Base-by-base conservation (phyloP, 92 coral and sea anemone species). In the Palythoa grandiflora region DNA sequence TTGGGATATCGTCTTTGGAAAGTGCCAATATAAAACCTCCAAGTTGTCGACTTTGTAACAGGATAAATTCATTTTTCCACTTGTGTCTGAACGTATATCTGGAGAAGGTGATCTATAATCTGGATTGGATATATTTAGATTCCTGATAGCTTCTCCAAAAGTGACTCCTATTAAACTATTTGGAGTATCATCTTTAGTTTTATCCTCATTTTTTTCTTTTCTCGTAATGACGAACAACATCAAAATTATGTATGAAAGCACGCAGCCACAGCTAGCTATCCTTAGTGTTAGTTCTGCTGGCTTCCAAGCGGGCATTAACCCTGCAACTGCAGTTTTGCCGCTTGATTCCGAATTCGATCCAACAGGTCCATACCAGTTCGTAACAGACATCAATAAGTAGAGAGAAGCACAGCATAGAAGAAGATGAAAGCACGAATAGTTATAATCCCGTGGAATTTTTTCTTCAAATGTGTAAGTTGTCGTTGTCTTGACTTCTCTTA, bases 281-380 rank as follows among this genome's bases (percentile, higher is more conserved):
- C 75, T 79, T 50, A 81, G 48, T 35, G 88, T 61, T 21, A 90
- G 36, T 38, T 78, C 81, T 39, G 92, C 92, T 78, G 87, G 83
- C 73, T 77, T 78, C 92, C 92, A 90, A 36, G 84, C 70, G 50
- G 89, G 71, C 65, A 81, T 60, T 3, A 90, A 63, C 14, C 80
- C 92, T 59, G 72, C 28, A 1, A 86, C 53, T 19, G 61, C 35
- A 38, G 37, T 57, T 38, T 79, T 28, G 38, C 48, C 59, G 37
- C 37, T 61, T 19, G 37, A 20, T 14, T 54, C 68, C 37, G 73
- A 77, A 38, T 11, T 38, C 59, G 61, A 52, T 51, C n/a, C 52
- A 37, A 87, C 77, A 19, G 92, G 92, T 38, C 90, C 90, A 28
- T 79, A 86, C 92, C 90, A 90, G 87, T 90, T 90, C 71, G 92